Conservation (phyloP, 2,797 vertebrate genomes). For the Mallotus villosus region DNA sequence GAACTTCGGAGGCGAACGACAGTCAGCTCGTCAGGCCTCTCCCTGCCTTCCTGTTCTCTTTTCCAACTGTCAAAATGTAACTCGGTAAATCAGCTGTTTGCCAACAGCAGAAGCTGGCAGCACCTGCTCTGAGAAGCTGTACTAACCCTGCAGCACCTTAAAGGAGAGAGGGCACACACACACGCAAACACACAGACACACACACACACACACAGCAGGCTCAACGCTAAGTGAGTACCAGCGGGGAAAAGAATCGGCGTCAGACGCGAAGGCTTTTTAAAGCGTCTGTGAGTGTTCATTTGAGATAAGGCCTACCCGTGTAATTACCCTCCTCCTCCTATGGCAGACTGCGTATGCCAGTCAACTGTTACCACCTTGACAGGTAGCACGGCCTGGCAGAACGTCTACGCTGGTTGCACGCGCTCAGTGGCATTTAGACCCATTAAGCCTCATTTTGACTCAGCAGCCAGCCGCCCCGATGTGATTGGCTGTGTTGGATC, state of each 20-base stretch:
- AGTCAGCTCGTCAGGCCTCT: not conserved
- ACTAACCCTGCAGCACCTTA: constrained; percentile 17
- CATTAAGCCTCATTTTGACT: constrained; percentile 45
- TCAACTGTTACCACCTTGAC: constrained; percentile 55
- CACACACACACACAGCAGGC: not conserved
- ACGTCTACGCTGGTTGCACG: constrained; percentile 32
- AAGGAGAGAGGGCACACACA: constrained; percentile 23
- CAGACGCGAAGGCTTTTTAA: constrained; percentile 68
- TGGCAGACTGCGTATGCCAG: constrained; percentile 57
- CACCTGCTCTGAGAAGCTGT: constrained; percentile 17
- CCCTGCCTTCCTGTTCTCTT: not conserved
- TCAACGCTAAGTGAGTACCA: constrained; percentile 26
- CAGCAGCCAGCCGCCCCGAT: constrained; percentile 33
- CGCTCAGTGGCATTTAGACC: constrained; percentile 52
- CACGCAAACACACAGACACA: too few relatives aligned
- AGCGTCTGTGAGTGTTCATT: constrained; percentile 74
- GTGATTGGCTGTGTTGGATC: constrained; percentile 17
- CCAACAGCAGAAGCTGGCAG: constrained; percentile 13
- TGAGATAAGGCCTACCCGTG: constrained; percentile 75
- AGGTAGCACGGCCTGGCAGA: constrained; percentile 49
- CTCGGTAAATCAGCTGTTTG: constrained; percentile 25
- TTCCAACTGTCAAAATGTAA: constrained; percentile 21
- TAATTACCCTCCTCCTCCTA: constrained; percentile 69
- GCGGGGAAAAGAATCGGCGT: constrained; percentile 13
- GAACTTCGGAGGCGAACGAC: not conserved